Evolutionary conservation across 2,797 vertebrate species (phyloP).

Genomic region (Esox lucius): DNA sequence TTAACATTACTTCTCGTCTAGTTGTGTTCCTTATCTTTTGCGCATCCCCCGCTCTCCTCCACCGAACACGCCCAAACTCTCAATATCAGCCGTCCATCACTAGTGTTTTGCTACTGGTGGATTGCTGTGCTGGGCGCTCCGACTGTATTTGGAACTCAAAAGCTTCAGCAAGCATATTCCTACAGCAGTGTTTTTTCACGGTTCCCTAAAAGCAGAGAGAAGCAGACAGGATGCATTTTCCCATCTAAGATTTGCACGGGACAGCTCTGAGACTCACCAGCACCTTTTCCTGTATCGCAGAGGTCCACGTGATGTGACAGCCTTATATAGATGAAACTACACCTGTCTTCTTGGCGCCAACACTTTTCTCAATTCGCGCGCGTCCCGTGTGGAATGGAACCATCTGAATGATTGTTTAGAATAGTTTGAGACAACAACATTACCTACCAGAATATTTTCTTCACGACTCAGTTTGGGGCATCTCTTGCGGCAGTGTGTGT

Average conservation of each 20-base stretch:
- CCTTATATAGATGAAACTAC: background rate
- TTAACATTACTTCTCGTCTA: constrained; percentile 1
- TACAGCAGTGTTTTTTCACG: background rate
- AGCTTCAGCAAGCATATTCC: constrained; percentile 7
- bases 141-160: constrained; percentile 24
- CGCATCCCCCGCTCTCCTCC: constrained; percentile 29
- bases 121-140: constrained; percentile 26
- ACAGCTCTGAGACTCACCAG: constrained; percentile 27
- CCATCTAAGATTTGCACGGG: background rate
- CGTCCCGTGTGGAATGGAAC: background rate
- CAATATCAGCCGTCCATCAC: constrained; percentile 26
- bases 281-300: background rate
- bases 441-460: background rate
- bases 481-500: constrained; percentile 3
- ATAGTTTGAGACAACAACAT: constrained; percentile 7
- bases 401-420: background rate
- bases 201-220: background rate
- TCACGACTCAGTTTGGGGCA: background rate
- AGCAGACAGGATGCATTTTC: constrained; percentile 1
- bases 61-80: constrained; percentile 38
- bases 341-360: constrained; percentile 3
- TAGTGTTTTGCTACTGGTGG: constrained; percentile 15
- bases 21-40: constrained; percentile 27
- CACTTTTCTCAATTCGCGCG: background rate
- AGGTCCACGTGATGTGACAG: constrained; percentile 17